Conservation (phyloP, 2,797 vertebrate genomes). For the Graptemys geographica region DNA sequence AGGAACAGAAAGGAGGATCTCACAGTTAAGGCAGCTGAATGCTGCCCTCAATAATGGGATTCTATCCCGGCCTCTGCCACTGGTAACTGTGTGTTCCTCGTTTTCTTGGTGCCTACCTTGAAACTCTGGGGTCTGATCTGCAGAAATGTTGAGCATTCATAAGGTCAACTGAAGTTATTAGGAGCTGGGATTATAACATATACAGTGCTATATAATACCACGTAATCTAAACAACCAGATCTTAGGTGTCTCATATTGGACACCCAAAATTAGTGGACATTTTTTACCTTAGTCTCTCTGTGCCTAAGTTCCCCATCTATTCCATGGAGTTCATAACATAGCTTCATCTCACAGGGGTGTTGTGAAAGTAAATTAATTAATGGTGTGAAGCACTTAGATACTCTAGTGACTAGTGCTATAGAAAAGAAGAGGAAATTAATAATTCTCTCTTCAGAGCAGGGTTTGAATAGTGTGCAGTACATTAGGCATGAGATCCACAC, state of each 20-base stretch:
- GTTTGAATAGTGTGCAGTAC: not conserved
- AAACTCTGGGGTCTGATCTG: not conserved
- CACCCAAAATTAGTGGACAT: too few species aligned
- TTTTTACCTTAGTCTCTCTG: too few species aligned
- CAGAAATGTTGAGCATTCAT: slow-evolving; percentile 27
- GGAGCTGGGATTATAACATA: not conserved
- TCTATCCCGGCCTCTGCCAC: not conserved
- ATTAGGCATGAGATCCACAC: not conserved
- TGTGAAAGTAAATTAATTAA: too few species aligned
- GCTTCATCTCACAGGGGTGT: too few species aligned
- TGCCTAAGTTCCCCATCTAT: too few species aligned
- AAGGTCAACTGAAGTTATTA: slow-evolving; percentile 17
- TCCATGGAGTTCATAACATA: too few species aligned
- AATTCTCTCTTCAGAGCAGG: not conserved
- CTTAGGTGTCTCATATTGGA: too few species aligned
- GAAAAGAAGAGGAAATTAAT: not conserved
- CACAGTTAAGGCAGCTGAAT: not conserved
- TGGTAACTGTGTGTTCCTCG: not conserved
- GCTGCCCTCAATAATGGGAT: not conserved
- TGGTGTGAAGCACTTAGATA: not conserved
- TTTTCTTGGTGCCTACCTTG: slow-evolving; percentile 2
- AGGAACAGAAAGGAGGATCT: not conserved
- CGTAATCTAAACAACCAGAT: not conserved
- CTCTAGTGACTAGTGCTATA: not conserved
- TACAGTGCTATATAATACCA: slow-evolving; percentile 33